phyloP scores from a whole-genome alignment of 2,113 vertebrate species.

The Atractosteus spatula region DNA sequence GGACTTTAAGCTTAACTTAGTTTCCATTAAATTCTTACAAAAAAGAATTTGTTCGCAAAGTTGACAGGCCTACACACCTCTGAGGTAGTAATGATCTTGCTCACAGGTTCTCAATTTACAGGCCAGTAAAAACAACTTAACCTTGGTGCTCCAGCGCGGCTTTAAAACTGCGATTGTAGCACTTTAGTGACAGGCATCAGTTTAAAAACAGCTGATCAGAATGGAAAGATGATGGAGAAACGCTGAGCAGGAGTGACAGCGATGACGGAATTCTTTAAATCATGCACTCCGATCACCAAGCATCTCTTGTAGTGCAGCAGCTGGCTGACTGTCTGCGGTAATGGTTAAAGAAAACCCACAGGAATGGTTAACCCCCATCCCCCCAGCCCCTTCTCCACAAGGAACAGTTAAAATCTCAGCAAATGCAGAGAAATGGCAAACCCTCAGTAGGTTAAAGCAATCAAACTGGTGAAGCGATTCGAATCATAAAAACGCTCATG shows the following conservation, averaged over 20 bases:
- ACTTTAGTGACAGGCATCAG: constrained; percentile 8
- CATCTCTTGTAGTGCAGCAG: too few relatives aligned
- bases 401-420: not conserved
- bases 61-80: not conserved
- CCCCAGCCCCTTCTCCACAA: too few relatives aligned
- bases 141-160: not conserved
- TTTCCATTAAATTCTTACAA: too few relatives aligned
- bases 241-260: not conserved
- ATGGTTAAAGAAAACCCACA: too few relatives aligned
- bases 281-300: not conserved
- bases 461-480: not conserved
- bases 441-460: not conserved
- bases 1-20: too few relatives aligned
- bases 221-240: constrained; percentile 8
- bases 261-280: constrained; percentile 1
- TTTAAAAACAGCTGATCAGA: constrained; percentile 3
- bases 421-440: constrained; percentile 2
- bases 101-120: not conserved
- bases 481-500: not conserved
- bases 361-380: too few relatives aligned
- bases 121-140: not conserved
- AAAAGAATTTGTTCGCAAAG: too few relatives aligned
- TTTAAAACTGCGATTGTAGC: not conserved
- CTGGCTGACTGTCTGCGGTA: too few relatives aligned
- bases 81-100: not conserved